phyloP scores from a whole-genome alignment of 2,888 invertebrate genomes.

The Macropis europaea region DNA sequence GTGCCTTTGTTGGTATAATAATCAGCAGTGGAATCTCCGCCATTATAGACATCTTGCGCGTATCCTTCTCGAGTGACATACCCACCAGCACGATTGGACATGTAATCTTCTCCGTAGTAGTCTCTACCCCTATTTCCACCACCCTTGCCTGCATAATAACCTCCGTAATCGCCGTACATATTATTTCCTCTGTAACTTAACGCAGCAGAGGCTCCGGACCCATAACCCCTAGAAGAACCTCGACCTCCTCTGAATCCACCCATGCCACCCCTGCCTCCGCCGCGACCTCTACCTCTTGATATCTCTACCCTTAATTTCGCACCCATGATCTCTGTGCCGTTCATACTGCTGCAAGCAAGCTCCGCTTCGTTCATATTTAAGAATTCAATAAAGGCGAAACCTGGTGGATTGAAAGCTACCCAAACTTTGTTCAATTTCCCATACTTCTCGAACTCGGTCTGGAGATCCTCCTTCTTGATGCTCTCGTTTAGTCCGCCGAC shows the following conservation, averaged over 20 bases:
- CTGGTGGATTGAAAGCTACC: constrained; percentile 96
- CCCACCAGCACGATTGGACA: constrained; percentile 74
- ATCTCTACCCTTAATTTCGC: constrained; percentile 94
- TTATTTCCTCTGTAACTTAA: constrained; percentile 81
- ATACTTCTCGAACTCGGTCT: constrained; percentile 94
- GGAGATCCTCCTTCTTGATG: constrained; percentile 95
- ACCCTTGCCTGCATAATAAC: constrained; percentile 76
- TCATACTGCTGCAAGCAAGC: constrained; percentile 92
- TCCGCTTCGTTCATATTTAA: constrained; percentile 93
- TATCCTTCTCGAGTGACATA: constrained; percentile 77
- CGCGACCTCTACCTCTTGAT: constrained; percentile 89
- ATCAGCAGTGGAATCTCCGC: constrained; percentile 70
- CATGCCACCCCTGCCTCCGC: constrained; percentile 84
- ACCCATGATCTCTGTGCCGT: constrained; percentile 93
- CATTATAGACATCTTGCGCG: constrained; percentile 74
- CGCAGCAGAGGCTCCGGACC: constrained; percentile 76
- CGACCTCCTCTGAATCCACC: constrained; percentile 84
- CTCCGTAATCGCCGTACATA: constrained; percentile 79
- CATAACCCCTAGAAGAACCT: constrained; percentile 80
- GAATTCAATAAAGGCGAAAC: constrained; percentile 97
- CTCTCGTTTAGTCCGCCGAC: constrained; percentile 94
- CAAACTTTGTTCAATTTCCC: constrained; percentile 95
- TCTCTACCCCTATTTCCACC: constrained; percentile 74
- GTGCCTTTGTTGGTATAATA: constrained; percentile 79
- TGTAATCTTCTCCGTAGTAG: constrained; percentile 77